Conservation (phyloP, 2,797 vertebrate genomes). For the Tokudaia tokunoshimensis region DNA sequence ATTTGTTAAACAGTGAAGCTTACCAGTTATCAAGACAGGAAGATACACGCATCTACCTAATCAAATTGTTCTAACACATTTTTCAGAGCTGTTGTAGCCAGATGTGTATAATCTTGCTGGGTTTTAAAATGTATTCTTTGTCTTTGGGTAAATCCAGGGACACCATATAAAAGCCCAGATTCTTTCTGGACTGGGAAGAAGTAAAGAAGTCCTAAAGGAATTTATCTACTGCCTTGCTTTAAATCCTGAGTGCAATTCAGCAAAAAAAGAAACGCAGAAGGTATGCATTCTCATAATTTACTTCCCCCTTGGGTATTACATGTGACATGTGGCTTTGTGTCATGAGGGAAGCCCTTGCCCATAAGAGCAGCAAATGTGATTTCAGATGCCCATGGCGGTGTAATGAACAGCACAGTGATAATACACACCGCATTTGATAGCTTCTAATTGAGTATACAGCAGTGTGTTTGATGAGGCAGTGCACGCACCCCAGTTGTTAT, state of each 20-base stretch:
- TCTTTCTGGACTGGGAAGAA: constrained; percentile 91
- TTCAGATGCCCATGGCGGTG: background rate
- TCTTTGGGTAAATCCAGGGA: constrained; percentile 88
- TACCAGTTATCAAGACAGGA: background rate
- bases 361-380: background rate
- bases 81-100: background rate
- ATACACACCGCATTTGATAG: background rate
- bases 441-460: background rate
- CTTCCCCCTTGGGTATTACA: background rate
- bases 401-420: background rate
- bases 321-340: background rate
- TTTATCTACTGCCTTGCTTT: constrained; percentile 94
- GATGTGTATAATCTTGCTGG: background rate
- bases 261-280: constrained; percentile 94
- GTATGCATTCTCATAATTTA: constrained; percentile 81
- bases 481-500: background rate
- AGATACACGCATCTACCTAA: background rate
- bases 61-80: background rate
- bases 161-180: constrained; percentile 93
- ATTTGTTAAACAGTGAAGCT: background rate
- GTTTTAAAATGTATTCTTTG: background rate
- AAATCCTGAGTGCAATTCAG: constrained; percentile 93
- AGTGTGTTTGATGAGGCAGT: background rate
- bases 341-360: background rate
- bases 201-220: constrained; percentile 93